phyloP scores from a whole-genome alignment of 2,113 vertebrate genomes.

The Cheilinus undulatus region DNA sequence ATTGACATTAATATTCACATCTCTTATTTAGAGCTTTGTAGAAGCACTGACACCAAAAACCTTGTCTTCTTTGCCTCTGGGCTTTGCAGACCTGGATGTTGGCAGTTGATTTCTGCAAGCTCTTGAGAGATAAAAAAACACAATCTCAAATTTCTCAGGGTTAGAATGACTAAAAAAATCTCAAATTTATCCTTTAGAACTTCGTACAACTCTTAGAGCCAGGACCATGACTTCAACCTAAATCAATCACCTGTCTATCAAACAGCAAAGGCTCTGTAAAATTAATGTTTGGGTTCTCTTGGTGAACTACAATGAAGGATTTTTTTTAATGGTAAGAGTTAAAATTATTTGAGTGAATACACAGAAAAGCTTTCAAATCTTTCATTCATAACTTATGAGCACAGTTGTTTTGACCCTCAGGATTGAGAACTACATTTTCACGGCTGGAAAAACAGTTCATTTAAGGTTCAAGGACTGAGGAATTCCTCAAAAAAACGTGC shows the following conservation, averaged over 20 bases:
- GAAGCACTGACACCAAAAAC: not conserved
- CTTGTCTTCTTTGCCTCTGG: not conserved
- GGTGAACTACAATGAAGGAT: not conserved
- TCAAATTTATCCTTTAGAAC: too few species aligned
- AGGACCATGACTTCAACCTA: not conserved
- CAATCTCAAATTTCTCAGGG: not conserved
- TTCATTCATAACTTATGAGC: not conserved
- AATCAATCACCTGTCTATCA: not conserved
- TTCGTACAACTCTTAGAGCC: not conserved
- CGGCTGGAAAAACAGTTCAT: too few species aligned
- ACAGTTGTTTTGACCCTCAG: not conserved
- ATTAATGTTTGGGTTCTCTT: too few species aligned
- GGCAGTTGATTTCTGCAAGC: not conserved
- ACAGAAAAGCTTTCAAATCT: slow-evolving; percentile 1
- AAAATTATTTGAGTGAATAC: not conserved
- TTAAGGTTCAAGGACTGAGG: too few species aligned
- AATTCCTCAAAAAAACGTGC: not conserved
- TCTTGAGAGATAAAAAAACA: not conserved
- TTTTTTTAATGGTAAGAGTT: not conserved
- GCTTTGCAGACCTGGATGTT: not conserved
- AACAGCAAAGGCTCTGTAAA: not conserved
- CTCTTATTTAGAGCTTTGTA: not conserved
- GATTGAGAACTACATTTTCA: not conserved
- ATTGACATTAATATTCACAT: slow-evolving; percentile 2
- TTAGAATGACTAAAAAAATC: not conserved